A percentile compares a stretch with the other conserved stretches of the same genome.
Evolutionary conservation across 2,113 vertebrate genomes (phyloP).

Genomic region (Colinus virginianus): DNA sequence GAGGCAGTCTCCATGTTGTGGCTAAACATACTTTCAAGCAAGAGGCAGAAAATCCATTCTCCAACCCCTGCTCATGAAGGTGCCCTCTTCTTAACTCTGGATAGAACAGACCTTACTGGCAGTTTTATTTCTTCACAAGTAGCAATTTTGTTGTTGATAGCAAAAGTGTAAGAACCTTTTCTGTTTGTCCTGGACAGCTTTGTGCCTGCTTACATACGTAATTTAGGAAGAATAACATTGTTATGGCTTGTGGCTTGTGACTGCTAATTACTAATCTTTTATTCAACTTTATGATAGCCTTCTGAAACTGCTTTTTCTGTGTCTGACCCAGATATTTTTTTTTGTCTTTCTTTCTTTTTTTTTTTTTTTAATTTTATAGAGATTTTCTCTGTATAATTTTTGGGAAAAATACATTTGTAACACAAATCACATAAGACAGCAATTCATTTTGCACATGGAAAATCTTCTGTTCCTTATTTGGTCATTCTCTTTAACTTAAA

Average conservation of each 20-base stretch:
- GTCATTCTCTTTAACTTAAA: neutral
- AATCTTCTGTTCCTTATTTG: neutral
- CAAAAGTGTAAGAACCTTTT: neutral
- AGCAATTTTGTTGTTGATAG: neutral
- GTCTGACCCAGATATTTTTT: neutral
- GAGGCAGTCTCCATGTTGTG: neutral
- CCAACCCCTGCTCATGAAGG: accelerated
- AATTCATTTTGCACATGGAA: neutral
- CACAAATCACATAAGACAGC: neutral
- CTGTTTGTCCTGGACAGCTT: neutral
- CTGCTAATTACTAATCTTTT: neutral
- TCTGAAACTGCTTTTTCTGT: neutral
- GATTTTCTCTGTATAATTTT: neutral
- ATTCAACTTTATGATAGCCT: neutral
- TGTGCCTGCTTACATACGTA: neutral
- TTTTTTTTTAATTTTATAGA: neutral
- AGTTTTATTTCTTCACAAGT: neutral
- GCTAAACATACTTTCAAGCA: neutral
- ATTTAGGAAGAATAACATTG: neutral
- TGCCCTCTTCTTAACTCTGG: neutral
- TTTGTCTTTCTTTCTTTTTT: neutral
- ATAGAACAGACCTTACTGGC: accelerated
- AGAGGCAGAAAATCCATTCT: neutral
- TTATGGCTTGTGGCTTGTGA: neutral
- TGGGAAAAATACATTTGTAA: neutral